Evolutionary conservation across 2,113 vertebrate species (phyloP).

Genomic region (Alectura lathami): DNA sequence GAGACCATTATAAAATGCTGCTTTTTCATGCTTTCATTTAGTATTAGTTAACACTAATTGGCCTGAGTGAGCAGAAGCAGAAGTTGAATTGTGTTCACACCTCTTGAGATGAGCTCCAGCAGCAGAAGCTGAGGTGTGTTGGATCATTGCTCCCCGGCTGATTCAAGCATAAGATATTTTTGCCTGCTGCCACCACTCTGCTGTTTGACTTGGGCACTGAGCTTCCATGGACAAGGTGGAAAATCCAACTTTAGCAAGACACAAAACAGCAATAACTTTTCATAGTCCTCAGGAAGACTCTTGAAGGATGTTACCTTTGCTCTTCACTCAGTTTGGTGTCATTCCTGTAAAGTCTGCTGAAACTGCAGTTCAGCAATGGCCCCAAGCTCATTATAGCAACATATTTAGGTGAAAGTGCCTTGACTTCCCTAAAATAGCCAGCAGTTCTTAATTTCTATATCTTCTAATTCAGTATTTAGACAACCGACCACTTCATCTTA

Average conservation of each 20-base stretch:
- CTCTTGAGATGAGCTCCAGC: not conserved
- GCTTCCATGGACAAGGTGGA: not conserved
- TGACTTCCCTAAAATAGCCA: slow-evolving; percentile 59
- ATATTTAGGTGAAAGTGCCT: slow-evolving; percentile 53
- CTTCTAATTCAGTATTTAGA: slow-evolving; percentile 54
- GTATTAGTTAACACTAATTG: not conserved
- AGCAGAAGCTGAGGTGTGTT: not conserved
- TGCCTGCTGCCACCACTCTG: not conserved
- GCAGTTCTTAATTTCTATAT: slow-evolving; percentile 51
- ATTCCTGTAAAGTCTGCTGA: slow-evolving; percentile 56
- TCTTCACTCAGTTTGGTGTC: slow-evolving; percentile 1
- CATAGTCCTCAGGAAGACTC: not conserved
- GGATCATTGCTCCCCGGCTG: not conserved
- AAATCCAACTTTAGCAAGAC: not conserved
- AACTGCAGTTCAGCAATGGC: slow-evolving; percentile 6
- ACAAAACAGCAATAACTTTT: not conserved
- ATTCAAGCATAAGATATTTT: not conserved
- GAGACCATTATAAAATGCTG: not conserved
- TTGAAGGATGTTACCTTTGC: slow-evolving; percentile 5
- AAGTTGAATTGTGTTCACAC: not conserved
- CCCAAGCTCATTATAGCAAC: slow-evolving; percentile 26
- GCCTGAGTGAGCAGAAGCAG: not conserved
- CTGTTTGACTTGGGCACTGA: not conserved
- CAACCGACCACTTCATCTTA: slow-evolving; percentile 53
- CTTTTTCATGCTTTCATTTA: not conserved